phyloP scores from a whole-genome alignment of 2,113 vertebrate genomes.

The Stegastes partitus region DNA sequence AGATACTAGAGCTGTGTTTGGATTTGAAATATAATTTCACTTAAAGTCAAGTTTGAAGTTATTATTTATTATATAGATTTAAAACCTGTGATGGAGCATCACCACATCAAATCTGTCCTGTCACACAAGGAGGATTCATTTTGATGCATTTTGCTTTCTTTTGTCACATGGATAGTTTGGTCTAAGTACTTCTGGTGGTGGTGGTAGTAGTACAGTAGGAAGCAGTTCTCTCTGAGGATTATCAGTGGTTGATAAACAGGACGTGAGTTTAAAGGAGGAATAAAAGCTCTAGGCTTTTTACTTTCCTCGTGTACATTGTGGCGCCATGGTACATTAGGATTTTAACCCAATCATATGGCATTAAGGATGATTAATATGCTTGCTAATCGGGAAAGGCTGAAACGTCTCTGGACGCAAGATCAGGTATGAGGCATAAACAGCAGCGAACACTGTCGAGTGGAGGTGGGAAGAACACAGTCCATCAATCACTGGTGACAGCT shows the following conservation, averaged over 20 bases:
- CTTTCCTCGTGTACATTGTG: not conserved
- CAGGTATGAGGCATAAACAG: slow-evolving; percentile 51
- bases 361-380: slow-evolving; percentile 75
- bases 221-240: slow-evolving; percentile 7
- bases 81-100: no score
- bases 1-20: no score
- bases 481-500: slow-evolving; percentile 83
- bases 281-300: not conserved
- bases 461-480: slow-evolving; percentile 65
- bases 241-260: slow-evolving; percentile 3
- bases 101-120: no score
- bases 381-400: slow-evolving; percentile 69
- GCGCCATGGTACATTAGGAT: slow-evolving; percentile 21
- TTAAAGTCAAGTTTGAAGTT: no score
- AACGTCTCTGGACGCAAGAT: slow-evolving; percentile 48
- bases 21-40: no score
- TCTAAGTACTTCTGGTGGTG: not conserved
- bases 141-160: no score
- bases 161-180: slow-evolving; percentile 25
- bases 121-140: no score
- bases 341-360: slow-evolving; percentile 60
- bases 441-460: slow-evolving; percentile 37
- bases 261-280: slow-evolving; percentile 23
- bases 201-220: not conserved
- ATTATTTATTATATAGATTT: no score